phyloP scores from a whole-genome alignment of 2,113 vertebrate species.

The Apteryx mantelli region DNA sequence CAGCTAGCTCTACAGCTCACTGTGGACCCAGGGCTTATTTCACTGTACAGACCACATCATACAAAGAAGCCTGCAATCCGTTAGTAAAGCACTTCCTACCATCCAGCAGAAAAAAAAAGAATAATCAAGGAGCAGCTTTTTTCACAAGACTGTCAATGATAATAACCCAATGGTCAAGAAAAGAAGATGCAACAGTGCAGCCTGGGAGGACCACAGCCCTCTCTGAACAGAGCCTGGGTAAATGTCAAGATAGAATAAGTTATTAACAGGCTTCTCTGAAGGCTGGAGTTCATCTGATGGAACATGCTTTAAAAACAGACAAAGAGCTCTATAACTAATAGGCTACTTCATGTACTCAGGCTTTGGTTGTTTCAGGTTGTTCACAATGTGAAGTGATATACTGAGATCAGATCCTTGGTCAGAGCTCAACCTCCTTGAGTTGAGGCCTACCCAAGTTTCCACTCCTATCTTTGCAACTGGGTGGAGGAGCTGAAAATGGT shows the following conservation, averaged over 20 bases:
- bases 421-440: neutral
- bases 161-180: neutral
- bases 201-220: neutral
- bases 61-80: neutral
- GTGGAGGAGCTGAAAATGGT: neutral
- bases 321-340: neutral
- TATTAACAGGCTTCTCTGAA: rapidly evolving
- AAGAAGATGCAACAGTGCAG: neutral
- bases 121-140: neutral
- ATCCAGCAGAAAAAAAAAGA: rapidly evolving
- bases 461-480: neutral
- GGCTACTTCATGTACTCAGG: rapidly evolving
- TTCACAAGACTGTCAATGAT: neutral
- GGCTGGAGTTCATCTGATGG: neutral
- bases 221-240: neutral
- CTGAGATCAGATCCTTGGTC: neutral
- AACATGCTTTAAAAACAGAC: no score
- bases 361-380: neutral
- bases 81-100: neutral
- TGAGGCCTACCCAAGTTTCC: neutral
- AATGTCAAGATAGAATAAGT: neutral
- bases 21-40: neutral
- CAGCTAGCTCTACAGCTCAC: rapidly evolving
- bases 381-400: neutral
- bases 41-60: no score